Conservation (phyloP, 1,140 invertebrate species). For the Scaptomyza graminum region DNA sequence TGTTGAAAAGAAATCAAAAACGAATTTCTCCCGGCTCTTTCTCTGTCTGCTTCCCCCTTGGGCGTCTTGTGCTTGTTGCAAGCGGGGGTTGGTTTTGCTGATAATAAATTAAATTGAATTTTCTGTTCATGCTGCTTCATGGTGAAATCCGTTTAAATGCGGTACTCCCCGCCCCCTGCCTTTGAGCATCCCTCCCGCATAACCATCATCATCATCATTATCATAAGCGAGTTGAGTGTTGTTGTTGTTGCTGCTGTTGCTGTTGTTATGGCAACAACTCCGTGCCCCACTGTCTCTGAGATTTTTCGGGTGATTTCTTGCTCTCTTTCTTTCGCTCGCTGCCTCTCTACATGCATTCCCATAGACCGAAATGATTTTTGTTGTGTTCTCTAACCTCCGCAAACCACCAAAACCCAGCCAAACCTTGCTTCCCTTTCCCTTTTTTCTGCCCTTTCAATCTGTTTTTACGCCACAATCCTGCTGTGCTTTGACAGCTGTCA, state of each 20-base stretch:
- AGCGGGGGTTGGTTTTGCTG: conserved; percentile 34
- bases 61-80: not conserved
- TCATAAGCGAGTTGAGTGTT: conserved; percentile 17
- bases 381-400: not conserved
- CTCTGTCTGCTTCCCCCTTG: not conserved
- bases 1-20: conserved; percentile 23
- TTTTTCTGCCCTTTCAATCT: conserved; percentile 4
- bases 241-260: conserved; percentile 32
- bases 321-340: not conserved
- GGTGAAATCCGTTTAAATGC: conserved; percentile 78
- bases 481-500: conserved; percentile 78
- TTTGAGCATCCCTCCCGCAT: conserved; percentile 3
- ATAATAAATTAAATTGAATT: conserved; percentile 79
- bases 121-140: conserved; percentile 37
- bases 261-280: conserved; percentile 53
- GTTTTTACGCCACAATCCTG: conserved; percentile 11
- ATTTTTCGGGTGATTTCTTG: conserved; percentile 42
- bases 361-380: conserved; percentile 9
- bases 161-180: conserved; percentile 34
- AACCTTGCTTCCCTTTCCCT: not conserved
- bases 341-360: conserved; percentile 27
- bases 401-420: too few species aligned
- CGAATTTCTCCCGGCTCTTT: not conserved
- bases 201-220: conserved; percentile 35
- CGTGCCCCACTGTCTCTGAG: conserved; percentile 15